A percentile compares a stretch with the other conserved stretches of the same genome.
Conservation (phyloP, 2,888 invertebrate genomes). For the Agapostemon virescens region DNA sequence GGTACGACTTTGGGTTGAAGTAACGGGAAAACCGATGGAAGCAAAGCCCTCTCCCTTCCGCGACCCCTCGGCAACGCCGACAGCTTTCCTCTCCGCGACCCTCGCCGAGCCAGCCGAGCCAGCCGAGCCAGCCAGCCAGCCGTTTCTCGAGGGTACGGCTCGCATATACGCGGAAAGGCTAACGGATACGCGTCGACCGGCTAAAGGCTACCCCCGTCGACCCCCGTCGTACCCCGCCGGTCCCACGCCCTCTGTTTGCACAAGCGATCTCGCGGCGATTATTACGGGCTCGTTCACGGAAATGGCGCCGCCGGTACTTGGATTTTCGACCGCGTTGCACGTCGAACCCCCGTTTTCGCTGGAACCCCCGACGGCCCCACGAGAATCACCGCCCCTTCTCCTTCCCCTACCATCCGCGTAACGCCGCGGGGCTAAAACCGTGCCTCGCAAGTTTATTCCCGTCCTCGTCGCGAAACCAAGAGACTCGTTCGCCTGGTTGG, state of each 20-base stretch:
- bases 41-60: conserved; percentile 30
- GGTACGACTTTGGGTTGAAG: conserved; percentile 60
- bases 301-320: conserved; percentile 45
- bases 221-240: neutral
- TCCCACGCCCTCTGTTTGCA: conserved; percentile 54
- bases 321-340: conserved; percentile 43
- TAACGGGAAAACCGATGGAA: conserved; percentile 64
- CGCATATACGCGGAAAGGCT: conserved; percentile 59
- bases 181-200: conserved; percentile 39
- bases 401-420: neutral
- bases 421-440: conserved; percentile 10
- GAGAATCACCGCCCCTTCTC: neutral
- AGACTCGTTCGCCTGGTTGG: neutral
- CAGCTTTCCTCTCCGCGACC: conserved; percentile 28
- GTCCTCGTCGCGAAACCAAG: conserved; percentile 6
- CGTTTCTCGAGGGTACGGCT: conserved; percentile 41
- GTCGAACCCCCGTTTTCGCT: conserved; percentile 12
- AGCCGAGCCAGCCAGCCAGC: neutral
- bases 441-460: conserved; percentile 8
- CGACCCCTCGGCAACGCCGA: conserved; percentile 8
- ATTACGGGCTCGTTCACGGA: conserved; percentile 58
- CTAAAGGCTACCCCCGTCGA: conserved; percentile 4
- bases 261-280: conserved; percentile 64
- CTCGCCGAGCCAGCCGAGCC: neutral
- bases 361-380: conserved; percentile 2